A percentile compares a stretch with the other conserved stretches of the same genome.
Conservation (phyloP, 2,888 invertebrate species). For the Eurytoma californica region DNA sequence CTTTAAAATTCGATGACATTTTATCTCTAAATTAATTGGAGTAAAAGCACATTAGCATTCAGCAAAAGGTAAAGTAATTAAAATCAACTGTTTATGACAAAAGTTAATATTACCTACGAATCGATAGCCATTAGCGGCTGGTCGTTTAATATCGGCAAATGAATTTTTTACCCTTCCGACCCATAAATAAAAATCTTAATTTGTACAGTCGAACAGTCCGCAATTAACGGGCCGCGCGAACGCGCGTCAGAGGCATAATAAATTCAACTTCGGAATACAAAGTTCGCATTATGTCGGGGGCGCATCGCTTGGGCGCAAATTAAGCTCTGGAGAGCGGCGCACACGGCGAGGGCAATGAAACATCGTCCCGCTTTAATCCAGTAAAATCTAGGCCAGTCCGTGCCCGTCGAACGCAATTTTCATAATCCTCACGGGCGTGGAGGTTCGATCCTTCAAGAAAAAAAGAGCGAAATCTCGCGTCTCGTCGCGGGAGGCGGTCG, state of each 20-base stretch:
- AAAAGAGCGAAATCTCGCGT: not conserved
- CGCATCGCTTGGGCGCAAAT: constrained; percentile 6
- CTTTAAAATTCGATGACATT: too few species aligned
- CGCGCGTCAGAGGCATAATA: not conserved
- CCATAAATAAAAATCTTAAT: constrained; percentile 1
- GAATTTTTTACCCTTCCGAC: not conserved
- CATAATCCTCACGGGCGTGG: not conserved
- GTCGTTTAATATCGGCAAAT: too few species aligned
- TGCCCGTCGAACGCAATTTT: constrained; percentile 14
- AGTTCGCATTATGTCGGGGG: constrained; percentile 21
- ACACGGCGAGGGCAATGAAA: constrained; percentile 4
- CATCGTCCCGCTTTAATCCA: constrained; percentile 32
- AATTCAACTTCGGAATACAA: constrained; percentile 11
- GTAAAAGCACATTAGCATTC: too few species aligned
- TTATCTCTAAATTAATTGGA: too few species aligned
- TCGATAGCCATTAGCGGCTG: too few species aligned
- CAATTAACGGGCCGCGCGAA: constrained; percentile 4
- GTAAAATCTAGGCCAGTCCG: constrained; percentile 27
- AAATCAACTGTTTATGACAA: too few species aligned
- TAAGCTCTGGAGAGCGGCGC: constrained; percentile 16
- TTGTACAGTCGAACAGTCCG: not conserved
- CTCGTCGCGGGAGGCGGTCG: not conserved
- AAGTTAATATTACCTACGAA: too few species aligned
- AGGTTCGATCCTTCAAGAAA: not conserved
- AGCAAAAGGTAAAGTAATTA: too few species aligned